Percentiles rank a stretch among this genome's conserved stretches.
These are phyloP conservation scores for Oscheius myriophilus DNA, from an alignment of 2,888 invertebrate genomes.

Conservation along the genomic window DNA sequence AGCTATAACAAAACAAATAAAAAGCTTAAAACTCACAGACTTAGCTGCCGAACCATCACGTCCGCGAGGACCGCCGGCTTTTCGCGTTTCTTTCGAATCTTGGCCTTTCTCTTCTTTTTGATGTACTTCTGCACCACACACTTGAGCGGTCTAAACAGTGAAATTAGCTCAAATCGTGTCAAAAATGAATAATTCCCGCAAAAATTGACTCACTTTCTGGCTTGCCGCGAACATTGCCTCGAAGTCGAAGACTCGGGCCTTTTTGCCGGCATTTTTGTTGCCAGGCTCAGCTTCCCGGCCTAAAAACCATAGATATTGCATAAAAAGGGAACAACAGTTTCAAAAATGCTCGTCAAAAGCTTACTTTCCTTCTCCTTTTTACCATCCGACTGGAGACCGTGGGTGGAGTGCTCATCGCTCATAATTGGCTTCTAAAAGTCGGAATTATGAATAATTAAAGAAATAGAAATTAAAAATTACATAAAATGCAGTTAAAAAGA, in stretches of 20 bases:
- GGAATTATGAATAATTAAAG: no score
- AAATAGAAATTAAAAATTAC: no score
- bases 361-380: neutral
- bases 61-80: constrained; percentile 8
- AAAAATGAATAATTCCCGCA: neutral
- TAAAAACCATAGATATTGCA: neutral
- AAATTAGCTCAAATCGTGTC: constrained; percentile 19
- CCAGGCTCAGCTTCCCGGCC: neutral
- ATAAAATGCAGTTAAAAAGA: no score
- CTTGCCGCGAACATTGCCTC: constrained; percentile 56
- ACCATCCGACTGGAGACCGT: neutral
- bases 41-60: constrained; percentile 8
- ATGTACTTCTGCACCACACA: constrained; percentile 8
- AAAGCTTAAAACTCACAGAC: constrained; percentile 14
- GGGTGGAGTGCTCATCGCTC: constrained; percentile 2
- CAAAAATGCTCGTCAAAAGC: neutral
- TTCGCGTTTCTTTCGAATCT: constrained; percentile 30
- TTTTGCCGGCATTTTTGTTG: constrained; percentile 49
- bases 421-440: neutral
- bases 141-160: constrained; percentile 14
- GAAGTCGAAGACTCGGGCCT: constrained; percentile 63
- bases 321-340: no score
- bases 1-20: constrained; percentile 5
- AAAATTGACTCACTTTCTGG: constrained; percentile 23
- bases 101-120: constrained; percentile 20